These are phyloP conservation scores for Oreonectes daqikongensis DNA, from an alignment of 2,797 vertebrate genomes.

Conservation along the genomic window DNA sequence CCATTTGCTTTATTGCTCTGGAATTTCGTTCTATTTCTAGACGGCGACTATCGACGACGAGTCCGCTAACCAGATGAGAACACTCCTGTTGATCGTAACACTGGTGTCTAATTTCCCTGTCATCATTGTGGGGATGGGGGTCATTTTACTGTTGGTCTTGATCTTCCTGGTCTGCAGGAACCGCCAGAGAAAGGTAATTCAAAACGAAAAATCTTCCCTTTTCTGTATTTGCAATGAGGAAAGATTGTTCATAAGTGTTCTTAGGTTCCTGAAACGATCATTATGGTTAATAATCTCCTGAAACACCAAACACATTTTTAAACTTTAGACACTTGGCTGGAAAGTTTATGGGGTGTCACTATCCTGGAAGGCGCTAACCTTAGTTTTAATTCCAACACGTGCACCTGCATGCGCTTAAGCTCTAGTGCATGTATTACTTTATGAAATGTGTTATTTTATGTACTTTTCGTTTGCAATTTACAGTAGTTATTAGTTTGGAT, in stretches of 20 bases:
- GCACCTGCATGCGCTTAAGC: slow-evolving; percentile 43
- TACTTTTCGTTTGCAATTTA: slow-evolving; percentile 20
- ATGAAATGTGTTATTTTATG: slow-evolving; percentile 15
- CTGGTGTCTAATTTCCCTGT: slow-evolving; percentile 80
- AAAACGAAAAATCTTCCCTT: slow-evolving; percentile 9
- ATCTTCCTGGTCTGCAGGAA: slow-evolving; percentile 78
- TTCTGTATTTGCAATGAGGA: not conserved
- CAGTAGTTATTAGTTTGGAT: not conserved
- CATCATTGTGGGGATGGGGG: slow-evolving; percentile 78
- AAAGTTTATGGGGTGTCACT: not conserved
- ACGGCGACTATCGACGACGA: slow-evolving; percentile 79
- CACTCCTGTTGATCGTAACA: slow-evolving; percentile 75
- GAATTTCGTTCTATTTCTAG: slow-evolving; percentile 56
- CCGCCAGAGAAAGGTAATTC: slow-evolving; percentile 79
- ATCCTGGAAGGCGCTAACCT: not conserved
- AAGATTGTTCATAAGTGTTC: not conserved
- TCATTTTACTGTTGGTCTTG: slow-evolving; percentile 77
- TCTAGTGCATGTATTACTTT: slow-evolving; percentile 44
- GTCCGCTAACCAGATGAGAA: slow-evolving; percentile 78
- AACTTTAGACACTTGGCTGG: not conserved
- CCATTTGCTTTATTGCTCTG: not conserved
- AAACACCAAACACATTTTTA: not conserved
- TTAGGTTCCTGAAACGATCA: not conserved
- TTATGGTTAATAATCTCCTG: slow-evolving; percentile 6
- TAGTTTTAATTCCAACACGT: not conserved